Percentiles rank a stretch among this genome's conserved stretches.
phyloP scores from a whole-genome alignment of 2,888 invertebrate species.

The Drosophila flavopinicola region DNA sequence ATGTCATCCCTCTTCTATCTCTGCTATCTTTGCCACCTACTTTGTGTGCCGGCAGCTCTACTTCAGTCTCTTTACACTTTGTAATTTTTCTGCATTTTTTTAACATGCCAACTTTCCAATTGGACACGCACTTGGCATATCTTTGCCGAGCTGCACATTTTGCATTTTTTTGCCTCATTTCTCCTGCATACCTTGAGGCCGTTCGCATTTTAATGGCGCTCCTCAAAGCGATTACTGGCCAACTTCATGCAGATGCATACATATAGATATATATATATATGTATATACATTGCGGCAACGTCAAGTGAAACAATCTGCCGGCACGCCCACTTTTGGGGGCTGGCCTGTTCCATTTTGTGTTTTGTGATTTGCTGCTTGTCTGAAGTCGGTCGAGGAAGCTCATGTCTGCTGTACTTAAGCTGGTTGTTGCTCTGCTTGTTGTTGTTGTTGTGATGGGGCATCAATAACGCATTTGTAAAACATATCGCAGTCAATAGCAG shows the following conservation, averaged over 20 bases:
- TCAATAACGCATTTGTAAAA: constrained; percentile 76
- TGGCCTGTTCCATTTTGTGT: constrained; percentile 18
- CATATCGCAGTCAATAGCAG: constrained; percentile 71
- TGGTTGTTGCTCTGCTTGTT: constrained; percentile 6
- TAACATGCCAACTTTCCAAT: constrained; percentile 22
- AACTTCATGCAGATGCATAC: constrained; percentile 7
- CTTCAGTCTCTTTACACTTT: not conserved
- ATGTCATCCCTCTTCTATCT: constrained; percentile 24
- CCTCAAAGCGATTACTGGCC: not conserved
- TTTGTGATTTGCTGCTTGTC: constrained; percentile 28
- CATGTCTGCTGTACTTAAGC: constrained; percentile 18
- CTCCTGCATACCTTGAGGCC: constrained; percentile 31
- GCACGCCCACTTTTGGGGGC: constrained; percentile 9
- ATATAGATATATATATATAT: not conserved
- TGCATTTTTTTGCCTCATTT: constrained; percentile 9
- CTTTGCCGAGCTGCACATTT: constrained; percentile 24
- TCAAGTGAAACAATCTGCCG: constrained; percentile 29
- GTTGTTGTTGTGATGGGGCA: constrained; percentile 49
- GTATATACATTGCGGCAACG: not conserved
- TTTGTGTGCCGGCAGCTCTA: constrained; percentile 5
- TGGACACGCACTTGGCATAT: constrained; percentile 42
- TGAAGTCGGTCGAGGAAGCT: constrained; percentile 40
- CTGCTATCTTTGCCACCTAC: constrained; percentile 19
- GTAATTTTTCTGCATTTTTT: constrained; percentile 2
- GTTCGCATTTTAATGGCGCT: constrained; percentile 40